Conservation (phyloP, 92 coral and sea anemone species). For the Porites divaricata region DNA sequence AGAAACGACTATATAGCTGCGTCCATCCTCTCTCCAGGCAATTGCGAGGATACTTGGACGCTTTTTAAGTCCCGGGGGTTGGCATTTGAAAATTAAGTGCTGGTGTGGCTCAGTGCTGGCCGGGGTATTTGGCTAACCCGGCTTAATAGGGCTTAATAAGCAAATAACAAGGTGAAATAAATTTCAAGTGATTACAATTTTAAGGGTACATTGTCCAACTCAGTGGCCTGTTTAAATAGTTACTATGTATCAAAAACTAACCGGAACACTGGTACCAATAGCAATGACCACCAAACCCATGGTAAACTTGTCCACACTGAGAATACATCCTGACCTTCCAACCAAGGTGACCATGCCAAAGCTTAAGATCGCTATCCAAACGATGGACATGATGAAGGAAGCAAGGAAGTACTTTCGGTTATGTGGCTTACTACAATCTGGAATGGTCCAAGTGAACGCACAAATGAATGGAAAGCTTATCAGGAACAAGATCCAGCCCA, state of each 20-base stretch:
- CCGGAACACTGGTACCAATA: constrained; percentile 99
- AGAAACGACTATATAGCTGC: too few species aligned
- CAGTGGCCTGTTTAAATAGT: neutral
- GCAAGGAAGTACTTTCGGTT: constrained; percentile 92
- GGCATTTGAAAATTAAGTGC: too few species aligned
- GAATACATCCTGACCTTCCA: constrained; percentile 97
- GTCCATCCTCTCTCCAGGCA: too few species aligned
- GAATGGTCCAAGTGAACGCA: constrained; percentile 95
- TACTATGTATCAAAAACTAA: constrained; percentile 45
- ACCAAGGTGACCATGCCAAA: constrained; percentile 97
- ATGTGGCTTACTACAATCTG: constrained; percentile 92
- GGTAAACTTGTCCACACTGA: constrained; percentile 96
- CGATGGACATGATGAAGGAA: constrained; percentile 88
- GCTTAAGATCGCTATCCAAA: constrained; percentile 98
- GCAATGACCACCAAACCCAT: constrained; percentile 98
- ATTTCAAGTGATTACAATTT: too few species aligned
- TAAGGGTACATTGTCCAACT: too few species aligned
- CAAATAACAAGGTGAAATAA: too few species aligned
- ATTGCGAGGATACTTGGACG: too few species aligned
- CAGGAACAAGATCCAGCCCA: constrained; percentile 89
- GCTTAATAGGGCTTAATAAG: too few species aligned
- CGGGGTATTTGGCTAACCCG: too few species aligned
- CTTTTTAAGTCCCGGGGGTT: too few species aligned
- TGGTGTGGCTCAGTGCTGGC: too few species aligned
- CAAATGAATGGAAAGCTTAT: constrained; percentile 93